These are phyloP conservation scores for Harpagifer antarcticus DNA, from an alignment of 2,797 vertebrate genomes.

Conservation along the genomic window DNA sequence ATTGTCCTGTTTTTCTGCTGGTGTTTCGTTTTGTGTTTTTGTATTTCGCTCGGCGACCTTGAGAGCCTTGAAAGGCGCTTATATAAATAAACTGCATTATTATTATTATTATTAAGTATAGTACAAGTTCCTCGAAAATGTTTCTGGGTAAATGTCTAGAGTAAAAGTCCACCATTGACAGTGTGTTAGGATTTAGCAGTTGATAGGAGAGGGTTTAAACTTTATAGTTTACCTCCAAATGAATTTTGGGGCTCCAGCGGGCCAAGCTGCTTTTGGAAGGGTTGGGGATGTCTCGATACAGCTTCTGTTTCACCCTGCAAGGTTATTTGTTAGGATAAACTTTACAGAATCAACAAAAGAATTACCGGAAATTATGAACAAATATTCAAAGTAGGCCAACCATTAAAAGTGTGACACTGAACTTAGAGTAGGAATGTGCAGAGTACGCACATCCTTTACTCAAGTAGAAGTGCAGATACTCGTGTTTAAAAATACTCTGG, in stretches of 20 bases:
- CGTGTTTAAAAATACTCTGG: too few species aligned
- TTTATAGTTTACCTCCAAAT: constrained; percentile 55
- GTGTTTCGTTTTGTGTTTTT: too few species aligned
- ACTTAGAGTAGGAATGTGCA: background rate
- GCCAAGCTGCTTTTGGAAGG: constrained; percentile 75
- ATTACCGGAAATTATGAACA: background rate
- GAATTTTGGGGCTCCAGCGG: constrained; percentile 61
- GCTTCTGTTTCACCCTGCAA: constrained; percentile 62
- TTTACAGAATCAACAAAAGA: background rate
- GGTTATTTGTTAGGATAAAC: background rate
- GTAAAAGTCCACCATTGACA: too few species aligned
- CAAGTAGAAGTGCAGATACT: too few species aligned
- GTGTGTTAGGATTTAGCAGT: background rate
- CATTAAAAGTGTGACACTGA: background rate
- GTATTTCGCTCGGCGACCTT: too few species aligned
- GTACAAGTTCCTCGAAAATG: too few species aligned
- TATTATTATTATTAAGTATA: too few species aligned
- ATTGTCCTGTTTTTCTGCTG: too few species aligned
- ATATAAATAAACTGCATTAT: too few species aligned
- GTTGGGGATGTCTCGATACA: constrained; percentile 69
- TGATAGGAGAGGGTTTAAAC: background rate
- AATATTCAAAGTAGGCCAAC: background rate
- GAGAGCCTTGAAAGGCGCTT: too few species aligned
- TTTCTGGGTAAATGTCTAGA: too few species aligned
- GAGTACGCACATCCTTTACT: too few species aligned